Conservation (phyloP, 2,888 invertebrate species). For the Nymphalis c-album region DNA sequence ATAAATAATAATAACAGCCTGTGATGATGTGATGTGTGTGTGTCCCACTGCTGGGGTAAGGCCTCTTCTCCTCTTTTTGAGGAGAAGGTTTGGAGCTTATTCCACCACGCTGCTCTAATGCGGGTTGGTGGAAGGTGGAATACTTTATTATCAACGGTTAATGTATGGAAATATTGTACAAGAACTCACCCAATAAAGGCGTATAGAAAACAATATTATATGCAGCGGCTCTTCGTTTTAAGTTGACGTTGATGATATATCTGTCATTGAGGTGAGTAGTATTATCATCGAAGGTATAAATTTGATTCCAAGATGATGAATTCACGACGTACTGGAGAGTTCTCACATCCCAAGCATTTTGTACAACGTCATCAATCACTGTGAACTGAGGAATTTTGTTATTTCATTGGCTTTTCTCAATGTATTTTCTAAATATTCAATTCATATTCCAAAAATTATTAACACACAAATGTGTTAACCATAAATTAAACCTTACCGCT, state of each 20-base stretch:
- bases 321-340: conserved; percentile 44
- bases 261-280: conserved; percentile 57
- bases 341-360: conserved; percentile 57
- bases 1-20: too few relatives aligned
- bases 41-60: too few relatives aligned
- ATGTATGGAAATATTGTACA: not conserved
- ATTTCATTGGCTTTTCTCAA: not conserved
- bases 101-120: too few relatives aligned
- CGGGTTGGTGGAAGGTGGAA: too few relatives aligned
- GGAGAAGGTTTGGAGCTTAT: too few relatives aligned
- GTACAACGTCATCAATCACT: conserved; percentile 52
- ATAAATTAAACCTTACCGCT: conserved; percentile 51
- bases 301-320: conserved; percentile 47
- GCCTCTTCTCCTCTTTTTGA: too few relatives aligned
- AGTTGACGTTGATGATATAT: conserved; percentile 49
- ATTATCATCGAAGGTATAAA: conserved; percentile 48
- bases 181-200: conserved; percentile 64
- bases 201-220: conserved; percentile 71
- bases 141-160: too few relatives aligned
- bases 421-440: too few relatives aligned
- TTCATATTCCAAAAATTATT: too few relatives aligned
- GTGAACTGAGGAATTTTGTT: conserved; percentile 48
- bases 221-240: conserved; percentile 56
- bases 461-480: not conserved
- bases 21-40: too few relatives aligned